Percentiles rank a stretch among this genome's conserved stretches.
Conservation (phyloP, 2,797 vertebrate genomes). For the Falco columbarius region DNA sequence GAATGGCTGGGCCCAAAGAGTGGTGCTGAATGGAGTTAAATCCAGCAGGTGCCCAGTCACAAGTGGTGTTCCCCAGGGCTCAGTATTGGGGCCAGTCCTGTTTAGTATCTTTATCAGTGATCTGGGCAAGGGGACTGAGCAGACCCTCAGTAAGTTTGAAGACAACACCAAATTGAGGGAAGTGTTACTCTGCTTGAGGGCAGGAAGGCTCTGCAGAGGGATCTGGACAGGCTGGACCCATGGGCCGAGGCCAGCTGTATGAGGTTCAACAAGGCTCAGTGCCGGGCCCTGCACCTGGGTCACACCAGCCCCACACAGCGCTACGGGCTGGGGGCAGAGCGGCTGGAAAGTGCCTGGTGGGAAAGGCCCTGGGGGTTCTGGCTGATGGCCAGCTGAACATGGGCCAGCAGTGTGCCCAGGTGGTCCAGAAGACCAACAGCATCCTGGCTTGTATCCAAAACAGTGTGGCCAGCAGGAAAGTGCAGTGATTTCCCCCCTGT, state of each 20-base stretch:
- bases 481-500: not conserved
- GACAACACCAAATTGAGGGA: not conserved
- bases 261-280: not conserved
- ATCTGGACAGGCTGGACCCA: not conserved
- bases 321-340: not conserved
- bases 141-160: not conserved
- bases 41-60: not conserved
- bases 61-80: not conserved
- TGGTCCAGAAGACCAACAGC: not conserved
- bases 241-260: rapidly evolving
- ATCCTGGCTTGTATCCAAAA: not conserved
- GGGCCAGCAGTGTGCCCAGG: not conserved
- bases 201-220: not conserved
- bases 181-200: not conserved
- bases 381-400: rapidly evolving
- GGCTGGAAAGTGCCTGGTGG: not conserved
- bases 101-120: not conserved
- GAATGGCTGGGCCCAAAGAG: not conserved
- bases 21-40: not conserved
- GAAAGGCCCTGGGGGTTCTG: not conserved
- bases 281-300: rapidly evolving
- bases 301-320: rapidly evolving
- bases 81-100: not conserved
- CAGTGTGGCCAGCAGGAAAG: not conserved
- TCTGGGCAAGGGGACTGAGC: not conserved